Evolutionary conservation across 1,140 invertebrate genomes (phyloP).

Genomic region (Trinorchestia longiramus): DNA sequence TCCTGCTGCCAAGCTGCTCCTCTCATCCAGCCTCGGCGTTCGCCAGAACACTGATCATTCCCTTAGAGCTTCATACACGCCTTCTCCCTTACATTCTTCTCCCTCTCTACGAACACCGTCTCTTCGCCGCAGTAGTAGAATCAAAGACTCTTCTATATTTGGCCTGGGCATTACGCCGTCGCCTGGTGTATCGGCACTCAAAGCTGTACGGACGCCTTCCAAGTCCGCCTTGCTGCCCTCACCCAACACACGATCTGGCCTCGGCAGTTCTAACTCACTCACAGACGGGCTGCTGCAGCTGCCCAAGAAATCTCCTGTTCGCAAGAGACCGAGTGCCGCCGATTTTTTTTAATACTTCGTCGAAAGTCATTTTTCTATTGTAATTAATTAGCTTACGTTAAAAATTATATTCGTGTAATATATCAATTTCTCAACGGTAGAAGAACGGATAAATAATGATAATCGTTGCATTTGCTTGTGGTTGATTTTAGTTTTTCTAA

Average conservation of each 20-base stretch:
- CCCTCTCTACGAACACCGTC: background rate
- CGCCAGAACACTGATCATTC: slow-evolving; percentile 72
- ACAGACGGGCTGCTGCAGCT: slow-evolving; percentile 85
- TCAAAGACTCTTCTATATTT: slow-evolving; percentile 68
- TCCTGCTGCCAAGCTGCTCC: slow-evolving; percentile 89
- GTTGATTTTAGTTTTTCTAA: background rate
- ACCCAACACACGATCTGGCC: slow-evolving; percentile 64
- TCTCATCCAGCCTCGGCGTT: slow-evolving; percentile 75
- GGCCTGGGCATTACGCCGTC: slow-evolving; percentile 61
- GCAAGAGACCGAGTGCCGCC: slow-evolving; percentile 28
- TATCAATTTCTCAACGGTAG: background rate
- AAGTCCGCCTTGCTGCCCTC: background rate
- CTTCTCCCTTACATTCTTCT: slow-evolving; percentile 66
- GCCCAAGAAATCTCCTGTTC: slow-evolving; percentile 74
- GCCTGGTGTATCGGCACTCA: slow-evolving; percentile 66
- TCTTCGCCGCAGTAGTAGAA: background rate
- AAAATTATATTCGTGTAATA: background rate
- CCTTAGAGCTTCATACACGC: slow-evolving; percentile 74
- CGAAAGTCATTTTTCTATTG: background rate
- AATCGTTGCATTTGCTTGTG: background rate
- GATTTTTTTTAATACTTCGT: slow-evolving; percentile 59
- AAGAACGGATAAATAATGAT: background rate
- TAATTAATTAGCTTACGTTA: background rate
- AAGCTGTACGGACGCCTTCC: slow-evolving; percentile 62
- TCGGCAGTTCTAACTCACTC: slow-evolving; percentile 71